Percentiles rank a stretch among this genome's conserved stretches.
These are phyloP conservation scores for Dinomys branickii DNA, from an alignment of 2,113 vertebrate genomes.

Conservation along the genomic window DNA sequence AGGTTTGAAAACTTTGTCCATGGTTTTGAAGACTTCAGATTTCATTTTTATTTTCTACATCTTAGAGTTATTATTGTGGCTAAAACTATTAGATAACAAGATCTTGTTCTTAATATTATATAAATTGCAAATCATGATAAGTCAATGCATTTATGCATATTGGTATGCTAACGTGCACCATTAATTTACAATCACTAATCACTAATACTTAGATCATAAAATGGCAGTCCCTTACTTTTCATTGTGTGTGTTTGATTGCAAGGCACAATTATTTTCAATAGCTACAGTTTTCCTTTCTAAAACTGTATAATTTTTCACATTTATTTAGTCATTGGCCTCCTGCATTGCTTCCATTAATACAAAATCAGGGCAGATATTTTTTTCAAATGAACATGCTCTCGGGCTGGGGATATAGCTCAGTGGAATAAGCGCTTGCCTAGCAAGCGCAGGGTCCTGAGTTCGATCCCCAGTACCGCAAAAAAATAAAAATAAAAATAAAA, in stretches of 20 bases:
- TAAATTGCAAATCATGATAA: not conserved
- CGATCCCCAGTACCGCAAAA: too few species aligned
- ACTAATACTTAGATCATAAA: slow-evolving; percentile 32
- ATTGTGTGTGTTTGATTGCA: not conserved
- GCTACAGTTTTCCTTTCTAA: not conserved
- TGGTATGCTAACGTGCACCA: not conserved
- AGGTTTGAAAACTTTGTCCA: not conserved
- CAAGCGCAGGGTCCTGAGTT: too few species aligned
- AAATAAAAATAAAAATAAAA: too few species aligned
- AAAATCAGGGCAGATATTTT: too few species aligned
- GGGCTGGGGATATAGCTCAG: too few species aligned
- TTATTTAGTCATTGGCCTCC: too few species aligned
- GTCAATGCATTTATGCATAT: not conserved
- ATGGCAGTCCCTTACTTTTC: not conserved
- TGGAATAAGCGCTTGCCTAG: too few species aligned
- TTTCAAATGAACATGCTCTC: too few species aligned
- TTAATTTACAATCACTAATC: not conserved
- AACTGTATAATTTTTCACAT: too few species aligned
- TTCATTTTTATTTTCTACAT: not conserved
- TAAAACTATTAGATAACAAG: not conserved
- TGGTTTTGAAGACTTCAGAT: not conserved
- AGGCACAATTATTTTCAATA: slow-evolving; percentile 25
- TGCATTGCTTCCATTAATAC: too few species aligned
- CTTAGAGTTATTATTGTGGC: not conserved
- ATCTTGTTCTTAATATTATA: slow-evolving; percentile 2